phyloP scores from a whole-genome alignment of 2,797 vertebrate genomes.

The Alca torda region DNA sequence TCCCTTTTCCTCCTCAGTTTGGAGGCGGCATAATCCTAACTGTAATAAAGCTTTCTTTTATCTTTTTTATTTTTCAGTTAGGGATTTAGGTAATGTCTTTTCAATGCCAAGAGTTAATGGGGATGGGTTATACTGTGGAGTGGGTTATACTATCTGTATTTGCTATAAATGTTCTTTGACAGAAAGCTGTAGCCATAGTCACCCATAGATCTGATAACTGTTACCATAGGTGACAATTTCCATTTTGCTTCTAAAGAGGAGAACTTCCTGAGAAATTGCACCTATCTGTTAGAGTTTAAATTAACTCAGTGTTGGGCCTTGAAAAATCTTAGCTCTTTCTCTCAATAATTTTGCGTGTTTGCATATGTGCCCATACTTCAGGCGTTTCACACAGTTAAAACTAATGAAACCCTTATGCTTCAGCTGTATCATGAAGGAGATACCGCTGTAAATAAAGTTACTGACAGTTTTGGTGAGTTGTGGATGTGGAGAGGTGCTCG shows the following conservation, averaged over 20 bases:
- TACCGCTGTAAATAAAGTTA: neutral
- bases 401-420: neutral
- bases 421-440: neutral
- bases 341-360: neutral
- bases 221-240: neutral
- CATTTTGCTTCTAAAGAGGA: neutral
- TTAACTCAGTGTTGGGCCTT: neutral
- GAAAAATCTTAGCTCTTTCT: neutral
- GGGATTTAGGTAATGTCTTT: neutral
- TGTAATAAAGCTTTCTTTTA: neutral
- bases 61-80: neutral
- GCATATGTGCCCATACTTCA: neutral
- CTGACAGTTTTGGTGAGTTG: neutral
- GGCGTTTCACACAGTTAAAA: neutral
- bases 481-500: neutral
- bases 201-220: conserved; percentile 24
- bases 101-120: neutral
- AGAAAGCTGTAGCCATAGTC: neutral
- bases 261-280: neutral
- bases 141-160: neutral
- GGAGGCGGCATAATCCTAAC: neutral
- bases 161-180: neutral
- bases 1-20: neutral
- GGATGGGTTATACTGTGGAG: neutral
- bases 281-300: neutral